Conservation (phyloP, 64 coral and sea anemone species). For the Pocillopora verrucosa region DNA sequence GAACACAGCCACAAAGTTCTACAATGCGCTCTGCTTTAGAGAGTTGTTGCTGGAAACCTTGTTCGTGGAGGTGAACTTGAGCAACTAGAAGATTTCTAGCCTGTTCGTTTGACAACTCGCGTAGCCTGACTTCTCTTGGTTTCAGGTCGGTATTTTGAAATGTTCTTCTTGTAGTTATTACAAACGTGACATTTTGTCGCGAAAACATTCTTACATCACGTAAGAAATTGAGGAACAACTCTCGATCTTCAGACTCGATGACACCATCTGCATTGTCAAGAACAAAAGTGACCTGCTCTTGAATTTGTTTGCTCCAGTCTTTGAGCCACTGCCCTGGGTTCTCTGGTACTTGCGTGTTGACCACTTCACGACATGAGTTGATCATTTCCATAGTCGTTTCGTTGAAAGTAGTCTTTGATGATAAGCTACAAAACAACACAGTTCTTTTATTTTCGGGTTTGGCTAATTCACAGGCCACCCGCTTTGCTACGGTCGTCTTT, state of each 20-base stretch:
- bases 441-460: background rate
- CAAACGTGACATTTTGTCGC: constrained; percentile 5
- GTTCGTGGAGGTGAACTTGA: too few species aligned
- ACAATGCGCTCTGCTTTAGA: background rate
- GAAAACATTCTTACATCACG: background rate
- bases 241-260: background rate
- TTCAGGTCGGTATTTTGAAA: background rate
- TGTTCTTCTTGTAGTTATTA: background rate
- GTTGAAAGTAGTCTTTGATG: background rate
- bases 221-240: background rate
- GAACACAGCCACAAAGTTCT: too few species aligned
- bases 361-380: constrained; percentile 15
- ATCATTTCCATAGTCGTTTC: constrained; percentile 25
- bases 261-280: constrained; percentile 39
- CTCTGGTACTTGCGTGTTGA: background rate
- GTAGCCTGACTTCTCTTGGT: background rate
- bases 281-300: constrained; percentile 13
- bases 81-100: background rate
- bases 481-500: too few species aligned
- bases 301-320: constrained; percentile 22
- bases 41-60: background rate
- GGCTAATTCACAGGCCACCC: constrained; percentile 26
- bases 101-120: background rate
- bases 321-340: background rate
- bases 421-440: constrained; percentile 27